phyloP scores from a whole-genome alignment of 2,888 invertebrate species.

The Hirudinaria manillensis region DNA sequence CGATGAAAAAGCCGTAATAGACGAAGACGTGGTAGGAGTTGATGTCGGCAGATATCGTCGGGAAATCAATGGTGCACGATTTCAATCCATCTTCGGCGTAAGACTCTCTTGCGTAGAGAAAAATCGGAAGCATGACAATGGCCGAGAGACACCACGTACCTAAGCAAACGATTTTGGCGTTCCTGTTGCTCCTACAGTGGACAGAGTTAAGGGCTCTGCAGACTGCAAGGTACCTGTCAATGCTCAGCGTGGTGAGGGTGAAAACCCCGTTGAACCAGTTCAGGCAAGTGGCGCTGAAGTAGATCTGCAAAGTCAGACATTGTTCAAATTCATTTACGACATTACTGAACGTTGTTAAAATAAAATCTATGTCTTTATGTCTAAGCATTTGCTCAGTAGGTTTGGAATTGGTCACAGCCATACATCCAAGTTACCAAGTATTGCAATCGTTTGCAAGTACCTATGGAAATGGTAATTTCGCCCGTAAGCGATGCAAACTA shows the following conservation, averaged over 20 bases:
- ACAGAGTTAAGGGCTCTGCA: conserved; percentile 53
- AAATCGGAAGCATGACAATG: conserved; percentile 54
- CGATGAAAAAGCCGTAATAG: conserved; percentile 50
- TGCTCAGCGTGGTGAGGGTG: conserved; percentile 54
- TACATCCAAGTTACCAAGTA: too few relatives aligned
- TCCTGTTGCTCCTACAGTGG: conserved; percentile 47
- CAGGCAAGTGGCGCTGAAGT: conserved; percentile 52
- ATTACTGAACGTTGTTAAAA: too few relatives aligned
- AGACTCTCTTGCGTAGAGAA: conserved; percentile 50
- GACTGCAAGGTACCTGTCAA: conserved; percentile 55
- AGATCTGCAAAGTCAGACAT: conserved; percentile 42
- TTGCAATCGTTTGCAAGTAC: too few relatives aligned
- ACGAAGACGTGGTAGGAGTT: conserved; percentile 48
- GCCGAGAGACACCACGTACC: conserved; percentile 54
- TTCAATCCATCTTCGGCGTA: conserved; percentile 37
- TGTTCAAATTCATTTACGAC: too few relatives aligned
- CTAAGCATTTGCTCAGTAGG: too few relatives aligned
- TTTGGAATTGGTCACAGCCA: too few relatives aligned
- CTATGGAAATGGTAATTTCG: too few relatives aligned
- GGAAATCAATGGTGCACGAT: conserved; percentile 49
- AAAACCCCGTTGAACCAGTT: conserved; percentile 55
- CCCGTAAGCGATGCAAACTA: too few relatives aligned
- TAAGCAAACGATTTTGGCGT: conserved; percentile 50
- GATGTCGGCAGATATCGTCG: conserved; percentile 42
- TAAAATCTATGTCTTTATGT: too few relatives aligned